These are phyloP conservation scores for Agriopis leucophaearia DNA, from an alignment of 2,888 invertebrate genomes.

Conservation along the genomic window DNA sequence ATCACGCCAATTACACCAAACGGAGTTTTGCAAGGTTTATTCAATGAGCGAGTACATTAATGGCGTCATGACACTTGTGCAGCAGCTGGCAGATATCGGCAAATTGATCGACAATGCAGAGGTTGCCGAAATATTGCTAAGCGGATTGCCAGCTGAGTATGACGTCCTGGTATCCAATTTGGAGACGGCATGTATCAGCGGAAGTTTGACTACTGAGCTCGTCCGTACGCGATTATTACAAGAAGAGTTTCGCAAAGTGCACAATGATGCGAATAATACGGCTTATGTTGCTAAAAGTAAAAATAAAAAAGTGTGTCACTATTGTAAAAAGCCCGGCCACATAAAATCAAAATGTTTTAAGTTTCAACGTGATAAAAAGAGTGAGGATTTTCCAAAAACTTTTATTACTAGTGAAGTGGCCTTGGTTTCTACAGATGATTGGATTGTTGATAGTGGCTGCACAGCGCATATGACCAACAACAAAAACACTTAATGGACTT, in stretches of 20 bases:
- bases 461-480: not conserved
- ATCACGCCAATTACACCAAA: constrained; percentile 1
- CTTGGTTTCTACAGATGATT: not conserved
- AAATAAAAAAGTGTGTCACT: not conserved
- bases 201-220: not conserved
- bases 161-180: constrained; percentile 9
- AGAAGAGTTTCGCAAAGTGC: not conserved
- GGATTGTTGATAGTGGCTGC: not conserved
- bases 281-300: not conserved
- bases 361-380: not conserved
- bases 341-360: not conserved
- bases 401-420: not conserved
- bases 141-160: constrained; percentile 18
- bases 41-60: constrained; percentile 19
- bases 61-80: constrained; percentile 7
- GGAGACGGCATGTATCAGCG: constrained; percentile 1
- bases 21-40: not conserved
- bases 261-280: constrained; percentile 1
- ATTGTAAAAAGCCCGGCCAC: not conserved
- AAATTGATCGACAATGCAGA: constrained; percentile 6
- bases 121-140: constrained; percentile 20
- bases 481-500: not conserved
- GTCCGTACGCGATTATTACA: not conserved
- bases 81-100: constrained; percentile 16
- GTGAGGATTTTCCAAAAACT: not conserved